These are phyloP conservation scores for Grammomys surdaster DNA, from an alignment of 2,113 vertebrate genomes.

Conservation along the genomic window DNA sequence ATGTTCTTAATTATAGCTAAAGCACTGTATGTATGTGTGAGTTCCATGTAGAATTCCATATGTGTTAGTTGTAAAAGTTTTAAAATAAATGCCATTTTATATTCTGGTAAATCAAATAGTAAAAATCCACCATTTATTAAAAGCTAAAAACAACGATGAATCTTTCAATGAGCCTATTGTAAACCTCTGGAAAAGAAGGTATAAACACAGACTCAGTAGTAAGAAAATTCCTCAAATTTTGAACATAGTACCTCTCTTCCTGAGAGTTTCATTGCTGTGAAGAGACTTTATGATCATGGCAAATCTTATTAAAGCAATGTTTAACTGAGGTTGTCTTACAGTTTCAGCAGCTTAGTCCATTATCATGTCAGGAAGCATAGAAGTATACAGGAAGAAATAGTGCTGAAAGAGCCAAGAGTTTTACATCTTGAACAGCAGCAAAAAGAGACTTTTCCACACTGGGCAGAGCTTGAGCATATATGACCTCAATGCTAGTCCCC, in stretches of 20 bases:
- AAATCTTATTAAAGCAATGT: too few relatives aligned
- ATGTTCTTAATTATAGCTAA: neutral
- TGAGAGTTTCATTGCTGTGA: too few relatives aligned
- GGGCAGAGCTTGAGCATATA: too few relatives aligned
- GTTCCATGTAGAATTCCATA: neutral
- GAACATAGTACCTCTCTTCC: neutral
- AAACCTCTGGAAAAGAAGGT: neutral
- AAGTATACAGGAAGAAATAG: too few relatives aligned
- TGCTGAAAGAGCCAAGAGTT: too few relatives aligned
- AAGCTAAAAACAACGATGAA: neutral
- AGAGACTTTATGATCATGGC: too few relatives aligned
- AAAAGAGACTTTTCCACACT: too few relatives aligned
- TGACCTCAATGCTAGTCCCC: too few relatives aligned
- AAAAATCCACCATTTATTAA: neutral
- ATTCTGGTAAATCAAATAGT: neutral
- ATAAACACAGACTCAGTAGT: neutral
- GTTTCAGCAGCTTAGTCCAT: too few relatives aligned
- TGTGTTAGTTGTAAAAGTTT: neutral
- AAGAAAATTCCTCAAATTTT: neutral
- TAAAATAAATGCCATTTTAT: neutral
- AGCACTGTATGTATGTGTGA: neutral
- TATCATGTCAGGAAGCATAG: too few relatives aligned
- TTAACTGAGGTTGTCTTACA: too few relatives aligned
- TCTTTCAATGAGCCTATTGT: neutral
- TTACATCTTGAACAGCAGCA: too few relatives aligned